Percentiles rank a stretch among this genome's conserved stretches.
Conservation (phyloP, 2,888 invertebrate species). For the Lithophane ornitopus region DNA sequence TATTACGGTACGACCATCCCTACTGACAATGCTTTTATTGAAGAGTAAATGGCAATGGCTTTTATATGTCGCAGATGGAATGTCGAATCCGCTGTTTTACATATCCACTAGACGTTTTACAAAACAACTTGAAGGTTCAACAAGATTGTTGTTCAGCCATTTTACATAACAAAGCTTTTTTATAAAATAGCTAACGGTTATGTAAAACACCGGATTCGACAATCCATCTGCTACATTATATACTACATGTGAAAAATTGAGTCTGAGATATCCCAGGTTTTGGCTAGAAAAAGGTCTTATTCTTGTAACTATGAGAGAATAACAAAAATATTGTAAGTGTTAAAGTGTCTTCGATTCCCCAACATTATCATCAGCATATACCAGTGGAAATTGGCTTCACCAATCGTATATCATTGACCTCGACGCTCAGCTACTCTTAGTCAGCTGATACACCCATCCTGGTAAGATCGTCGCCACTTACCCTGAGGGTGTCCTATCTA, state of each 20-base stretch:
- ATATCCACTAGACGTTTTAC: too few species aligned
- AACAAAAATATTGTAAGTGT: background rate
- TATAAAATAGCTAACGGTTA: too few species aligned
- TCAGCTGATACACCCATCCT: background rate
- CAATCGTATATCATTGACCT: background rate
- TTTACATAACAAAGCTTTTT: too few species aligned
- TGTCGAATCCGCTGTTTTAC: too few species aligned
- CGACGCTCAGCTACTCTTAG: background rate
- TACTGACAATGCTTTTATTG: background rate
- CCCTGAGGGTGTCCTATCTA: background rate
- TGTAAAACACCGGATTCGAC: too few species aligned
- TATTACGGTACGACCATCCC: background rate
- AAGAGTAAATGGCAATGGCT: background rate
- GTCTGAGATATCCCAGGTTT: too few species aligned
- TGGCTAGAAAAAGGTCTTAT: too few species aligned
- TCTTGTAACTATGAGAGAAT: background rate
- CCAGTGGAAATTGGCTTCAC: background rate
- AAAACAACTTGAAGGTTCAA: too few species aligned
- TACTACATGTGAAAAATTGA: too few species aligned
- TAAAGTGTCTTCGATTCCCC: background rate
- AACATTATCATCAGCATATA: background rate
- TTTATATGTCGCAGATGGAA: too few species aligned
- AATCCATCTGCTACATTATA: too few species aligned
- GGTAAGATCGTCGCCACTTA: background rate
- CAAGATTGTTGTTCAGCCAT: too few species aligned